A percentile compares a stretch with the other conserved stretches of the same genome.
phyloP scores from a whole-genome alignment of 2,797 vertebrate species.

The Pseudochirops corinnae region DNA sequence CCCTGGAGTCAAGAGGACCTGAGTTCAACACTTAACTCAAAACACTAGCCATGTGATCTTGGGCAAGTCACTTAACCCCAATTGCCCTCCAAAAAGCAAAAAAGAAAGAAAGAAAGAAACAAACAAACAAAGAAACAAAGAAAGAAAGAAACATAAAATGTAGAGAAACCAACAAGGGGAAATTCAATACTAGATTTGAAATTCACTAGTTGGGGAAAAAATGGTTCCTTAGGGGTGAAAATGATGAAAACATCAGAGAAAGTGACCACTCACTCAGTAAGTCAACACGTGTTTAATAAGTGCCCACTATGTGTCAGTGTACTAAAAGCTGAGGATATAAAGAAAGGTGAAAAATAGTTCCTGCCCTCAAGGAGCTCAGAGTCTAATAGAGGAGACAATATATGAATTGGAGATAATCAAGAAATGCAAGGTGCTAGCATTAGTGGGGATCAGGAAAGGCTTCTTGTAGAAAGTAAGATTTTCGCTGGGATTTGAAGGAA shows the following conservation, averaged over 20 bases:
- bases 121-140: too few species aligned
- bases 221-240: neutral
- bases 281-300: neutral
- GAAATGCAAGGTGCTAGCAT: neutral
- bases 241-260: neutral
- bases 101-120: too few species aligned
- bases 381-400: neutral
- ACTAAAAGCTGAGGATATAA: neutral
- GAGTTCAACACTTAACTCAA: too few species aligned
- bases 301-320: neutral
- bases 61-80: too few species aligned
- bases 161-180: too few species aligned
- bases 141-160: too few species aligned
- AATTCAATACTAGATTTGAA: neutral
- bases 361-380: too few species aligned
- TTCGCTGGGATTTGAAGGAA: neutral
- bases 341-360: neutral
- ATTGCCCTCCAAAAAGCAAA: too few species aligned
- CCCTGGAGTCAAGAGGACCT: too few species aligned
- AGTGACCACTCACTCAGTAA: neutral
- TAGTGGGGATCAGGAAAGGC: neutral
- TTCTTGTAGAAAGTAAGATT: neutral
- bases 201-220: neutral
- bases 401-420: too few species aligned
- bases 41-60: too few species aligned